These are phyloP conservation scores for roundworm (Caenorhabditis elegans) DNA, from an alignment of 1,140 invertebrate species.

Conservation along the genomic window WBcel235 BX284606.5:2874501-2875000, in stretches of 20 bases:
- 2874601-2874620: too few species aligned
- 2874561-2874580: too few species aligned
- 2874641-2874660: background rate
- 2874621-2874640: too few species aligned
- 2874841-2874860: background rate
- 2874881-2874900: background rate
- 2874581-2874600: too few species aligned
- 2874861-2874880: constrained; percentile 21
- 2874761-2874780: background rate
- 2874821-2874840: background rate
- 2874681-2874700: background rate
- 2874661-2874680: constrained; percentile 1
- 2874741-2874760: constrained; percentile 26
- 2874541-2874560: too few species aligned
- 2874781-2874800: background rate
- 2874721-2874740: background rate
- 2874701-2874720: background rate
- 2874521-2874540: too few species aligned
- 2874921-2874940: background rate
- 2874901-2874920: too few species aligned
- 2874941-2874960: constrained; percentile 2
- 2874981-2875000: constrained; percentile 32
- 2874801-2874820: background rate
- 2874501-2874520: too few species aligned
- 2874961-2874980: constrained; percentile 15